A percentile compares a stretch with the other conserved stretches of the same genome.
Evolutionary conservation across 2,888 invertebrate species (phyloP).

Genomic region (Lepidocyrtoides sp.): DNA sequence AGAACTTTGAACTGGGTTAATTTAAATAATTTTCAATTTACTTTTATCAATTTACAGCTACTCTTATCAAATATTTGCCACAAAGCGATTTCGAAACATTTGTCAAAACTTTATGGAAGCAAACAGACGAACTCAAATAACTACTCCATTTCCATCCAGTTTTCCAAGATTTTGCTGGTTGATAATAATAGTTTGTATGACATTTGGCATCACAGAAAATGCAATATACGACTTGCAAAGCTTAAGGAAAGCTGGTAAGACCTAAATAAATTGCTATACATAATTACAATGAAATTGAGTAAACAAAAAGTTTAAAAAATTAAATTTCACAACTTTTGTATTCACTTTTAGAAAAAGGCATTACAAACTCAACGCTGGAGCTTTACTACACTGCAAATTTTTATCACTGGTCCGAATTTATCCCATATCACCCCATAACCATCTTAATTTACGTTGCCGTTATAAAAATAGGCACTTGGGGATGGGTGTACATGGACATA

Average conservation of each 20-base stretch:
- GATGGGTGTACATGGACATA: constrained; percentile 59
- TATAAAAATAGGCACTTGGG: constrained; percentile 55
- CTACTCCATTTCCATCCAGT: constrained; percentile 38
- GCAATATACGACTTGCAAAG: constrained; percentile 57
- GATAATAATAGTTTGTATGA: not conserved
- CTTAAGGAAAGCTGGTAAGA: constrained; percentile 1
- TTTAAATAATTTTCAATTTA: not conserved
- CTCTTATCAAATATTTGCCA: constrained; percentile 38
- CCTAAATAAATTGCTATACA: too few relatives aligned
- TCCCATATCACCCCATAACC: constrained; percentile 50
- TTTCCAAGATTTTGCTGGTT: constrained; percentile 58
- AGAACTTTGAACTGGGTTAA: too few relatives aligned
- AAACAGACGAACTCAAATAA: constrained; percentile 25
- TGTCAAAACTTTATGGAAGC: constrained; percentile 46
- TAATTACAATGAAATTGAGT: too few relatives aligned
- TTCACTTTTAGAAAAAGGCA: constrained; percentile 25
- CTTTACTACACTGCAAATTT: constrained; percentile 40
- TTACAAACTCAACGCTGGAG: constrained; percentile 39
- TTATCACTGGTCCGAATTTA: constrained; percentile 22
- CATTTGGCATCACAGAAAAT: constrained; percentile 45
- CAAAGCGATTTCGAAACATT: constrained; percentile 58
- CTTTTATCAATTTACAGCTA: constrained; percentile 30
- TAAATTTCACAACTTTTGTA: too few relatives aligned
- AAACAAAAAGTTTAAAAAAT: too few relatives aligned
- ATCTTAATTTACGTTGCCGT: not conserved